phyloP scores from a whole-genome alignment of 1,140 invertebrate species.

The Magallana angulata region DNA sequence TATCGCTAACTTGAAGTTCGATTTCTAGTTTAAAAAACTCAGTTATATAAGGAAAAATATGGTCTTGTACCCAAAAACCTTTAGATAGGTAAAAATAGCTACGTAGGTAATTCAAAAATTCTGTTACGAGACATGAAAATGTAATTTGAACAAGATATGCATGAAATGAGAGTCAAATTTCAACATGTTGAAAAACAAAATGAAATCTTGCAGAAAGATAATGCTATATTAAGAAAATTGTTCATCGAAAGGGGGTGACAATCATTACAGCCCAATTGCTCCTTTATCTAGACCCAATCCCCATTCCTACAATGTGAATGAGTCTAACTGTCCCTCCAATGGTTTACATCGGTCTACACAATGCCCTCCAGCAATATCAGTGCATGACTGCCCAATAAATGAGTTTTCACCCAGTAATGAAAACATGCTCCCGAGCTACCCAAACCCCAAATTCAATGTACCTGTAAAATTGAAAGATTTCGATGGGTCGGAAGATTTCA shows the following conservation, averaged over 20 bases:
- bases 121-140: slow-evolving; percentile 6
- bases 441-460: background rate
- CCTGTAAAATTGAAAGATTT: background rate
- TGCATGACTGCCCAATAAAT: background rate
- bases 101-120: no score
- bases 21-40: no score
- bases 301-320: background rate
- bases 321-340: background rate
- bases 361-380: background rate
- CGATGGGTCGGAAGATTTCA: slow-evolving; percentile 28
- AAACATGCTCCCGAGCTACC: background rate
- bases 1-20: no score
- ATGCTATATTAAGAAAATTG: background rate
- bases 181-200: slow-evolving; percentile 16
- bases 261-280: background rate
- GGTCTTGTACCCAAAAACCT: no score
- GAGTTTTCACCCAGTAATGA: background rate
- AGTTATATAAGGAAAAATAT: no score
- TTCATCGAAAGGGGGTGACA: background rate
- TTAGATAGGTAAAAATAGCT: no score
- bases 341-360: background rate
- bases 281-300: background rate
- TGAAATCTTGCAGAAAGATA: background rate
- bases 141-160: background rate
- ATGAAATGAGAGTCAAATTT: background rate